Evolutionary conservation across 2,888 invertebrate species (phyloP).

Genomic region (Cataglyphis livida): DNA sequence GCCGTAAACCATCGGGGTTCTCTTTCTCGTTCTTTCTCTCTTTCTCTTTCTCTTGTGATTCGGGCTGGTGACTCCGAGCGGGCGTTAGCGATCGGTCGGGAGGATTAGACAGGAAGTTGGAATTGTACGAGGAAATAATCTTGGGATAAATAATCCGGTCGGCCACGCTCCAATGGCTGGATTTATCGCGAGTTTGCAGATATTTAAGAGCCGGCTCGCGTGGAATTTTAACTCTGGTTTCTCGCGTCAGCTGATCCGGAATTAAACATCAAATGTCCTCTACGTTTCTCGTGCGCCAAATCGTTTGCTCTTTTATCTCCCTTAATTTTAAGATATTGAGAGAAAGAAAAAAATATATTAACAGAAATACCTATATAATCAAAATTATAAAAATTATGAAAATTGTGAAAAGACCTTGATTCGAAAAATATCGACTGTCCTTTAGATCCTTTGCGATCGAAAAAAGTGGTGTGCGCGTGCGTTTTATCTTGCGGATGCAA

Average conservation of each 20-base stretch:
- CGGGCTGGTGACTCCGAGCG: constrained; percentile 17
- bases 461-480: not conserved
- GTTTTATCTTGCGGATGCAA: constrained; percentile 29
- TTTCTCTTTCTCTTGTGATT: constrained; percentile 23
- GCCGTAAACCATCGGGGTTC: constrained; percentile 46
- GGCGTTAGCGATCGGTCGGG: constrained; percentile 41
- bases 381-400: not conserved
- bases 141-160: constrained; percentile 59
- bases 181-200: constrained; percentile 47
- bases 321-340: not conserved
- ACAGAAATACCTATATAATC: not conserved
- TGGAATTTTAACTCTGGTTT: constrained; percentile 32
- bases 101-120: constrained; percentile 48
- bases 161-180: constrained; percentile 38
- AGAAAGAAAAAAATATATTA: not conserved
- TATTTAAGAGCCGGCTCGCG: constrained; percentile 34
- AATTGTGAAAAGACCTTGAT: not conserved
- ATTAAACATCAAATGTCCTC: constrained; percentile 15
- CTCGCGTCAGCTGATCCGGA: constrained; percentile 3
- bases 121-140: constrained; percentile 60
- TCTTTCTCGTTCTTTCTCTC: not conserved
- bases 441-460: not conserved
- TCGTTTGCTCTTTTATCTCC: not conserved
- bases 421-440: not conserved
- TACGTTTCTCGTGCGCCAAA: not conserved